Evolutionary conservation across 2,888 invertebrate genomes (phyloP).

Genomic region (Hermaeophaga mercurialis): DNA sequence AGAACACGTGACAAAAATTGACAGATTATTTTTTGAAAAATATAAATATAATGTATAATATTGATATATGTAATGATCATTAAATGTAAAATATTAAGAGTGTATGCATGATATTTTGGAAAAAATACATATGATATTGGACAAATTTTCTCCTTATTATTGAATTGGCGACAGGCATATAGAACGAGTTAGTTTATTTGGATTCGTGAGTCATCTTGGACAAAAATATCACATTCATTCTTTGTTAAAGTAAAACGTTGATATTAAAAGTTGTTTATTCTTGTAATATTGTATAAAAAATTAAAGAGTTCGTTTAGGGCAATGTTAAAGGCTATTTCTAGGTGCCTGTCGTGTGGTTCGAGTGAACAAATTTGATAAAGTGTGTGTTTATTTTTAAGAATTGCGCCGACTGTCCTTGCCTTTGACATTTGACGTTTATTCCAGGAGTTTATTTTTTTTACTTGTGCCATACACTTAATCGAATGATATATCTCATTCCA

Average conservation of each 20-base stretch:
- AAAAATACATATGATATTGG: slow-evolving; percentile 48
- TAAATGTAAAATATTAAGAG: slow-evolving; percentile 53
- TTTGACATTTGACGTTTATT: slow-evolving; percentile 36
- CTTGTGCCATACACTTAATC: slow-evolving; percentile 45
- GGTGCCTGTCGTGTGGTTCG: slow-evolving; percentile 50
- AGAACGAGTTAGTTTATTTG: slow-evolving; percentile 40
- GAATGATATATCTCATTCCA: slow-evolving; percentile 40
- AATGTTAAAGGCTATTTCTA: slow-evolving; percentile 42
- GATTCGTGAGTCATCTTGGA: slow-evolving; percentile 46
- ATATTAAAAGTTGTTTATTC: slow-evolving; percentile 52
- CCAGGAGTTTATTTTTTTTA: slow-evolving; percentile 34
- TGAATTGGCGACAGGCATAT: slow-evolving; percentile 54
- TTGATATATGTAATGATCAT: slow-evolving; percentile 53
- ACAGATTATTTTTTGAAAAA: slow-evolving; percentile 59
- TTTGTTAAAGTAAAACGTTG: slow-evolving; percentile 44
- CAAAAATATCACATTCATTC: slow-evolving; percentile 37
- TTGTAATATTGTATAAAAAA: slow-evolving; percentile 51
- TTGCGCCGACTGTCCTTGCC: slow-evolving; percentile 54
- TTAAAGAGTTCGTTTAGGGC: slow-evolving; percentile 50
- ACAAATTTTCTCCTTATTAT: slow-evolving; percentile 56
- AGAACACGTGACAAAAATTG: slow-evolving; percentile 46
- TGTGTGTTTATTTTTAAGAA: slow-evolving; percentile 52
- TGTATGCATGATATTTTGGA: slow-evolving; percentile 54
- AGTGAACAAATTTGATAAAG: slow-evolving; percentile 57
- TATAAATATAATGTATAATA: slow-evolving; percentile 52